Evolutionary conservation across 1,140 invertebrate genomes (phyloP).

Genomic region (Eubasilissa regina): DNA sequence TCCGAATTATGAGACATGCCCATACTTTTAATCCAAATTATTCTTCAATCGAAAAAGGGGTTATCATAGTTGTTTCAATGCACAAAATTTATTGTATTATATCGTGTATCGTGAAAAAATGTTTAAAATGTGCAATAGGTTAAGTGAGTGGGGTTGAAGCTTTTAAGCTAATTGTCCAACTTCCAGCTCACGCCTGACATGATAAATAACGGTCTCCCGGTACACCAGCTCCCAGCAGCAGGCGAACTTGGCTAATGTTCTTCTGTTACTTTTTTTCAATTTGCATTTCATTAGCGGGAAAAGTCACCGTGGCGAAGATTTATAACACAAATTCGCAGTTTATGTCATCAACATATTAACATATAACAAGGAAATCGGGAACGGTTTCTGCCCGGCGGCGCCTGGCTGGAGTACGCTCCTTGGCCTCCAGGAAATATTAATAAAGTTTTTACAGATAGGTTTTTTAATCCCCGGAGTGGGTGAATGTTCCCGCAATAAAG

Average conservation of each 20-base stretch:
- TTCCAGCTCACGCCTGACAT: constrained; percentile 48
- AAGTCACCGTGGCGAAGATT: constrained; percentile 39
- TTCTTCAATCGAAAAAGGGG: too few relatives aligned
- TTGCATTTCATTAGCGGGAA: constrained; percentile 52
- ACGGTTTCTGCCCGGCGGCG: constrained; percentile 3
- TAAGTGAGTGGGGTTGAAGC: constrained; percentile 17
- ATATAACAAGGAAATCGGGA: constrained; percentile 22
- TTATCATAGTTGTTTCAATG: too few relatives aligned
- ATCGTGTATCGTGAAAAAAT: too few relatives aligned
- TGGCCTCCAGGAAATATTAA: constrained; percentile 36
- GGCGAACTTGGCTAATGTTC: constrained; percentile 32
- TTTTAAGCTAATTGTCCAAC: constrained; percentile 59
- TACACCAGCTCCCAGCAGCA: background rate
- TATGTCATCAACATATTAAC: constrained; percentile 30
- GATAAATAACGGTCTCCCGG: constrained; percentile 48
- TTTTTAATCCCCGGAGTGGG: constrained; percentile 27
- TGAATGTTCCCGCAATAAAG: constrained; percentile 20
- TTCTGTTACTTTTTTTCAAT: constrained; percentile 51
- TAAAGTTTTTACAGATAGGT: constrained; percentile 36
- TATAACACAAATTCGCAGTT: constrained; percentile 42
- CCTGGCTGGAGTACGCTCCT: background rate
- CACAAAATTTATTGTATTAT: too few relatives aligned
- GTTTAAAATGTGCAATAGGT: background rate
- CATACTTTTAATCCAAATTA: too few relatives aligned
- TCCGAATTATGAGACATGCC: too few relatives aligned